Base-by-base conservation (phyloP, 2,888 invertebrate species). In the Temnothorax rugatulus region DNA sequence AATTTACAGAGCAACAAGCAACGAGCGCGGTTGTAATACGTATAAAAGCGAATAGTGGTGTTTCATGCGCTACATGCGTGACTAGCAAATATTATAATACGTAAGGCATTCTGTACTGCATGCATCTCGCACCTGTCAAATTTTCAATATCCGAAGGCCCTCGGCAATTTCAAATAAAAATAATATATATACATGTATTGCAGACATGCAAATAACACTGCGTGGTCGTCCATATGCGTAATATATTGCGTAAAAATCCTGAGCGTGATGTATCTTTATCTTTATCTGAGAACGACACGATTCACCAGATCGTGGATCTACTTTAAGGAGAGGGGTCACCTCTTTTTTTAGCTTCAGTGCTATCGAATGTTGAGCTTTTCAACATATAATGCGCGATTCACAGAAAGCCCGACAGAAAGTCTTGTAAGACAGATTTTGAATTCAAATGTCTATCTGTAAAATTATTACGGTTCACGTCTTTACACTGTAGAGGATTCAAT, bases 261-360 rank as follows among this genome's bases (percentile, higher is more conserved):
- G 74, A 82, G 61, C 85, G 86, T 86, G 89, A 85, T 83, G 83
- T 87, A 81, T 63, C 13, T 85, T 76, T 87, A 81, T 63, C 13
- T 85, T 76, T 85, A 73, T 85, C 75, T 81, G 85, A 82, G 81
- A 85, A 86, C 82, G 84, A 86, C 82, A 82, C 89, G 89, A 85
- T 87, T 85, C 83, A 81, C 84, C 86, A 85, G 87, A 88, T n/a
- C n/a, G n/a, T 92, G 90, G 92, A 94, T 93, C 92, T 93, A 92
- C 93, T 92, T 91, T 90, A 90, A 92, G 91, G 92, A 91, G 84
- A 90, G 92, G 91, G 91, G 88, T 89, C 84, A 87, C 89, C 88
- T 89, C 84, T 64, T 89, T 87, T 34, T 34, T 74, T 11, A 71
- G 38, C 83, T 82, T 63, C 52, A 34, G 25, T 38, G 44, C 50